Evolutionary conservation across 2,888 invertebrate species (phyloP), one percentile per base, ranked within the genome.

Genomic region (Polylopha cassiicola): DNA sequence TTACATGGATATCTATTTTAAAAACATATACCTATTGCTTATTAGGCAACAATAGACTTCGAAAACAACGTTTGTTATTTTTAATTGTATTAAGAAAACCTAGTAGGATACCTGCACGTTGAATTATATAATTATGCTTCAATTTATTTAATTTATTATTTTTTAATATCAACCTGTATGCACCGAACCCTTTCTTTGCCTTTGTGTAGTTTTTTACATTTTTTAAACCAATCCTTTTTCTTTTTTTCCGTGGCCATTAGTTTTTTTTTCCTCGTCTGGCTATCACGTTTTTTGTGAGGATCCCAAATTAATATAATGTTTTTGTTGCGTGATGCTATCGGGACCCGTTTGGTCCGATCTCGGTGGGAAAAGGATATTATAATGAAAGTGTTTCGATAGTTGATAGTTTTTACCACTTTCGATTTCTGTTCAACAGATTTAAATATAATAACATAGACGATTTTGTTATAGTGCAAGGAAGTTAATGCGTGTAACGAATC

Each of bases 261-360:
- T 70, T 81, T 77, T 84, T 81, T 85, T 84, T 78, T 61, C 57
- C n/a, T 70, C 70, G 66, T 67, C 59, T 53, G 66, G 69, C 73
- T 61, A 73, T 79, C 76, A 63, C 73, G 72, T 80, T 85, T 84
- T 85, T 84, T 82, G 77, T 82, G 79, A 72, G 64, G 69, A 76
- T 74, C 79, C 81, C 84, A 82, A 85, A 85, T 85, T 84, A 85
- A 85, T 82, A 82, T 78, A 70, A 73, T 72, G 71, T 73, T 79
- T 80, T 78, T 79, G 52, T 47, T 43, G 48, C 54, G 56, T 55
- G 73, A 72, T 68, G 59, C 53, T 70, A 77, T 76, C 67, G 47
- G 43, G 76, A 80, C 82, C 53, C 74, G 82, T 81, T 79, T 62
- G 22, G 53, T 55, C 53, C 50, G 38, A 48, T 55, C 61, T 49